Base-by-base conservation (phyloP, 2,113 vertebrate species). In the Megalops atlanticus region DNA sequence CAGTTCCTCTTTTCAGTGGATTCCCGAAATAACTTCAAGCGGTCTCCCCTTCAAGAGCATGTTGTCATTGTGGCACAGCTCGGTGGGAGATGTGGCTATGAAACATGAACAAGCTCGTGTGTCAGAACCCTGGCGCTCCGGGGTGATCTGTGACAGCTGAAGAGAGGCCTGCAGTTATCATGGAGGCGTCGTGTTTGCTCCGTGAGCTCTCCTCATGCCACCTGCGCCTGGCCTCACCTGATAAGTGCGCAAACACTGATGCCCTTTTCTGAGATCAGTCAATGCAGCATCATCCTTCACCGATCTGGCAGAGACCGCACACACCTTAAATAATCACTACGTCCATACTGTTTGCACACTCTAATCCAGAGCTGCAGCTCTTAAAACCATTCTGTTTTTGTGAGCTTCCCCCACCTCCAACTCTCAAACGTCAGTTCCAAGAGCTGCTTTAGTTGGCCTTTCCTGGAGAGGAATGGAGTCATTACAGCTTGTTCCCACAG, bases 171-270 rank as follows among this genome's bases (percentile, higher is more conserved):
- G 35, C 35, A 58, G 64, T 88, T 90, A 87, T 86, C 87, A 80
- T 70, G 64, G 74, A 68, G 31, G 79, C 73, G 79, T 73, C 79
- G 86, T 83, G 80, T 86, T 82, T 89, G 71, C 85, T 85, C 74
- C n/a, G 43, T 68, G 84, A 85, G 86, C 82, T 84, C 78, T 10
- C 72, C 74, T 81, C 78, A 68, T 86, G 85, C 75, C 80, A 77
- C 79, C 82, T 70, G 73, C 78, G 86, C 79, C 81, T 86, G 78
- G 69, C 80, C 35, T 68, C 58, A 81, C 83, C 47, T 21, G 14
- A 36, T 84, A 82, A 74, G 18, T 24, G 69, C 15, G 40, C 24
- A 72, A 41, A 39, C 14, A 74, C 36, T 16, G 58, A 80, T 84
- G 47, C 21, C 33, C 43, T 52, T 43, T 84, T 79, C 79, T 16